A percentile compares a stretch with the other conserved stretches of the same genome.
Conservation (phyloP, 30 jellyfish, hydroid and myxozoan species). For the Aurelia aurita region DNA sequence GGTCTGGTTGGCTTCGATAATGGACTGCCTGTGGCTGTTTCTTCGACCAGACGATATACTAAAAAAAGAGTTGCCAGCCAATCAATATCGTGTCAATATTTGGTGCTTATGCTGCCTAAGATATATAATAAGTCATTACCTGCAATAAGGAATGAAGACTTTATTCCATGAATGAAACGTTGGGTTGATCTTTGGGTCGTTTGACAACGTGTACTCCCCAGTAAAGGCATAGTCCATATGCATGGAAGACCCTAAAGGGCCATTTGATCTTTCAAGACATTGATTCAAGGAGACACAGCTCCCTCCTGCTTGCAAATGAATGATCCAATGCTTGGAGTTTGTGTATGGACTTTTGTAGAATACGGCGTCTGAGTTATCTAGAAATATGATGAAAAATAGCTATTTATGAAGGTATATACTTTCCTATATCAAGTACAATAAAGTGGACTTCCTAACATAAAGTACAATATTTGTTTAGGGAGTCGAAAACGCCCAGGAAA, state of each 20-base stretch:
- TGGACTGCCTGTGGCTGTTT: too few relatives aligned
- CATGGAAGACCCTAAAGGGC: conserved; percentile 94
- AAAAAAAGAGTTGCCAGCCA: too few relatives aligned
- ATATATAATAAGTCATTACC: conserved; percentile 43
- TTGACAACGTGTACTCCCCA: conserved; percentile 87
- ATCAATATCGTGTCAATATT: too few relatives aligned
- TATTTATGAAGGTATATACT: background rate
- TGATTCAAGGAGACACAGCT: conserved; percentile 81
- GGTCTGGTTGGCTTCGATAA: too few relatives aligned
- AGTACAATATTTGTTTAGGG: too few relatives aligned
- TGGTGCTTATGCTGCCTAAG: too few relatives aligned
- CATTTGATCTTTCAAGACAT: conserved; percentile 77
- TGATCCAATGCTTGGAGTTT: conserved; percentile 82
- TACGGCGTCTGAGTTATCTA: conserved; percentile 91
- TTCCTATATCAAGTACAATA: background rate
- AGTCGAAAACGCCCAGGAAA: too few relatives aligned
- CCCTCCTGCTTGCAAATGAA: conserved; percentile 97
- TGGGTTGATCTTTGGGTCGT: conserved; percentile 86
- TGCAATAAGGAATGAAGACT: conserved; percentile 94
- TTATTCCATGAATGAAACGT: conserved; percentile 91
- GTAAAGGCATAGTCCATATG: conserved; percentile 78
- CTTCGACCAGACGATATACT: too few relatives aligned
- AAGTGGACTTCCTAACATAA: too few relatives aligned
- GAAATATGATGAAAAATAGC: conserved; percentile 4
- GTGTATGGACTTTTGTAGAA: conserved; percentile 68